Evolutionary conservation across 2,797 vertebrate genomes (phyloP), one percentile per base, ranked within the genome.

Genomic region (Pseudomugil tenellus): DNA sequence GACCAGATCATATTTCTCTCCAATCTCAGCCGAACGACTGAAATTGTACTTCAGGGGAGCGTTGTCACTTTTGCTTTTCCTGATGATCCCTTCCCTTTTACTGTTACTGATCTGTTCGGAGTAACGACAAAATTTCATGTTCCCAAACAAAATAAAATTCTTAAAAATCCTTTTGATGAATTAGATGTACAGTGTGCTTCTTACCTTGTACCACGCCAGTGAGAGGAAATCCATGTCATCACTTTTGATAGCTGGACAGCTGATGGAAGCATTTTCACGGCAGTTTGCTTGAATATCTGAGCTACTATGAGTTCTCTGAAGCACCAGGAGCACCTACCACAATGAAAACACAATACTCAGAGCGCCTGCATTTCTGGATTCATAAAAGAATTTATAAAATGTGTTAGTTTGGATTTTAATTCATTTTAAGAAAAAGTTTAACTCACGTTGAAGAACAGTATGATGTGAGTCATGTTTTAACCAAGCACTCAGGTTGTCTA

Each of bases 161-260:
- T n/a, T n/a, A n/a, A n/a, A n/a, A n/a, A n/a, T n/a, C n/a, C n/a
- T 2, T 10, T 19, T 12, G 6, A 1, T 49, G 23, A 49, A 4
- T 5, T 3, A 13, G 3, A 2, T n/a, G 8, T 61, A 26, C 59
- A 67, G 21, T 8, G 16, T 2, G 8, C 23, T 4, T 58, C 81
- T 76, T 31, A 94, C 93, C 92, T 93, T 93, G 72, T 92, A 91
- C 94, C 94, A 95, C 1, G 57, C 53, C 34, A 94, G 10, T 1
- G 83, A 83, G 1, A 64, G 21, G 49, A 89, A 92, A 0, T 41
- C 3, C 0, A 6, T 26, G 19, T 2, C 17, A 0, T 52, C 3
- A 1, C 51, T 11, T 0, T 70, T 7, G 1, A 59, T 0, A 17
- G 10, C 57, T 32, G n/a, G 5, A 76, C 93, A 95, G 7, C 6